Conservation (phyloP, 1,140 invertebrate species). For the Papilio polytes region DNA sequence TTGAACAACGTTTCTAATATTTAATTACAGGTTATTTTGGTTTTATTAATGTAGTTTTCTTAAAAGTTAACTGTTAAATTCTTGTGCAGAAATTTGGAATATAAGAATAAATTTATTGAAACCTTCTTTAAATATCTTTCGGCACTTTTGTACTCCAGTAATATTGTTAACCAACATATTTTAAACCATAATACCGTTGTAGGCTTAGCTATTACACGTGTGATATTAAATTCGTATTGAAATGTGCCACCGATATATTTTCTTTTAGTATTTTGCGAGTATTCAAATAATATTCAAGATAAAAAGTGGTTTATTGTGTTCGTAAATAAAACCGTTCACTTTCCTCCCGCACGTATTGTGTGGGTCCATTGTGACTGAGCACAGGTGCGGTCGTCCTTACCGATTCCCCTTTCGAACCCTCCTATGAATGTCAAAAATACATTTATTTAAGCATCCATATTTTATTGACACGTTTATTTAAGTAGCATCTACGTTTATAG, state of each 20-base stretch:
- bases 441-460: constrained; percentile 66
- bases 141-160: neutral
- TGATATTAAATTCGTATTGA: neutral
- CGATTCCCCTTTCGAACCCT: constrained; percentile 68
- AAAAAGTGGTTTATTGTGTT: constrained; percentile 79
- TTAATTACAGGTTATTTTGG: neutral
- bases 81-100: neutral
- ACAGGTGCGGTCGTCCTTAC: constrained; percentile 65
- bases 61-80: neutral
- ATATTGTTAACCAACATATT: neutral
- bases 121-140: too few relatives aligned
- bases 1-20: constrained; percentile 18
- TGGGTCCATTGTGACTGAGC: constrained; percentile 62
- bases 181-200: too few relatives aligned
- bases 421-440: constrained; percentile 77
- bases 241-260: constrained; percentile 15
- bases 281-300: constrained; percentile 40
- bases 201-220: too few relatives aligned
- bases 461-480: constrained; percentile 58
- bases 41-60: neutral
- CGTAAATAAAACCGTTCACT: constrained; percentile 78
- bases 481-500: constrained; percentile 31
- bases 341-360: constrained; percentile 68
- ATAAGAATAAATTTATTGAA: too few relatives aligned
- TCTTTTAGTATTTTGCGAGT: neutral